Base-by-base conservation (phyloP, 1,140 invertebrate species). In the Onthophagus taurus region DNA sequence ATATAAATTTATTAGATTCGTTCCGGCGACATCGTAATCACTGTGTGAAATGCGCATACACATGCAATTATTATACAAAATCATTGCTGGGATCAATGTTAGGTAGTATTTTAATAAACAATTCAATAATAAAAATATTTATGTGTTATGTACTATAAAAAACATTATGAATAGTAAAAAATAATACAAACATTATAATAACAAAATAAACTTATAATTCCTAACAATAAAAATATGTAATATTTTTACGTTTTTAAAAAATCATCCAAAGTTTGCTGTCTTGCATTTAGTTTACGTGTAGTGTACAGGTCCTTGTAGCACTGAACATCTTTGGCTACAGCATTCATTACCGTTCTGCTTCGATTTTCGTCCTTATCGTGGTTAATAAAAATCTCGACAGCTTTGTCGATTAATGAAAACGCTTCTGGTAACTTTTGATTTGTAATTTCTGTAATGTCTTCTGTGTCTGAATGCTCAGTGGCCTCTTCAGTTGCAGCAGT, bases 121-220 rank as follows among this genome's bases (percentile, higher is more conserved):
- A 26, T 26, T 26, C 24, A 26, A 26, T n/a, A 26, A 26, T n/a
- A 26, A 26, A 26, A 26, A 26, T 26, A 26, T 26, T 26, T 26
- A 26, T 26, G n/a, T 26, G n/a, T 26, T 26, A 26, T 26, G n/a
- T 26, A 7, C n/a, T 7, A 26, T 7, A 26, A 26, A 26, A n/a
- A 26, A n/a, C 7, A 26, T 7, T n/a, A 26, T 26, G 7, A 26
- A 7, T 7, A 7, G 7, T 7, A 26, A 7, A 26, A 26, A 26
- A n/a, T 26, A 26, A 26, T 7, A n/a, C 24, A 26, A 26, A 26
- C 24, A 26, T 26, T 26, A 7, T 26, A 26, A 26, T 26, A 26
- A 26, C n/a, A 26, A 26, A 26, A n/a, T 26, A 26, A 26, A 26
- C 24, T n/a, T 26, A n/a, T 26, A 26, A 26, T 7, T n/a, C 24